Evolutionary conservation across 2,888 invertebrate species (phyloP).

Genomic region (Octonoba sinensis): DNA sequence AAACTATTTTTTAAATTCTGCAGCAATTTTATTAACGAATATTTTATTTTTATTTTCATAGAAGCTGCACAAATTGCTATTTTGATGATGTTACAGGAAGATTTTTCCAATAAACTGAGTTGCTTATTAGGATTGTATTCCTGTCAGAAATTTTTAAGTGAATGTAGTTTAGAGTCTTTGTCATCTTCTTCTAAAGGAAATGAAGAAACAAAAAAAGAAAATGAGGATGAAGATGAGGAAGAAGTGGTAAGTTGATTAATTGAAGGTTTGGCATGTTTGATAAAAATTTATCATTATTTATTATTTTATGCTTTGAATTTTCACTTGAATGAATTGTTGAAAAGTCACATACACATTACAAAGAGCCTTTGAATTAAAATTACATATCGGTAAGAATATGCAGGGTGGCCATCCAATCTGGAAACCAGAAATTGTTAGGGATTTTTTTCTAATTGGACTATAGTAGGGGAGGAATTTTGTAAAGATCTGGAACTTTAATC

Average conservation of each 20-base stretch:
- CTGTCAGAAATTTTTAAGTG: constrained; percentile 79
- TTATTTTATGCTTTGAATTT: neutral
- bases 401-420: too few species aligned
- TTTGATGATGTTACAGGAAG: constrained; percentile 90
- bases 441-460: too few species aligned
- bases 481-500: too few species aligned
- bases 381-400: too few species aligned
- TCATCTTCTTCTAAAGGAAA: constrained; percentile 27
- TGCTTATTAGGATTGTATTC: constrained; percentile 80
- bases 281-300: constrained; percentile 5
- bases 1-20: too few species aligned
- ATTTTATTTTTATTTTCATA: constrained; percentile 63
- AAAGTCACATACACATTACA: neutral
- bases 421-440: too few species aligned
- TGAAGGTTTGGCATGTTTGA: constrained; percentile 3
- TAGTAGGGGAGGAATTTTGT: too few species aligned
- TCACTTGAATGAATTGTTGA: neutral
- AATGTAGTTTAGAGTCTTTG: constrained; percentile 64
- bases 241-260: constrained; percentile 23
- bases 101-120: constrained; percentile 79
- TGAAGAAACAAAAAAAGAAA: constrained; percentile 68
- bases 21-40: too few species aligned
- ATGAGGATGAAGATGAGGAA: constrained; percentile 69
- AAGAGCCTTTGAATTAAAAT: too few species aligned
- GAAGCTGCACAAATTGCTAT: constrained; percentile 83